Evolutionary conservation across 2,113 vertebrate genomes (phyloP).

Genomic region (Cepphus grylle): DNA sequence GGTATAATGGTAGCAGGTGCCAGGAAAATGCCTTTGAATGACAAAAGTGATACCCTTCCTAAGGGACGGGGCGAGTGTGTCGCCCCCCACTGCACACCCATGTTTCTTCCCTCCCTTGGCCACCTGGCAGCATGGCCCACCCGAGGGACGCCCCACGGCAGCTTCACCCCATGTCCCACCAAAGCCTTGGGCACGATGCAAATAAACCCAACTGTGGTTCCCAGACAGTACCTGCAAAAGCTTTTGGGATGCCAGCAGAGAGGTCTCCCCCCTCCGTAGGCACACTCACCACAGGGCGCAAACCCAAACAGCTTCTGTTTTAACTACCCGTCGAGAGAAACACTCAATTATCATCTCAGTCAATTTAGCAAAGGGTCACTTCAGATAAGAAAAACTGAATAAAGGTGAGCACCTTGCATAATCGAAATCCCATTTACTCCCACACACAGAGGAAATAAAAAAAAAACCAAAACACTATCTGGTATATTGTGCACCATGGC

Average conservation of each 20-base stretch:
- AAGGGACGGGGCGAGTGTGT: background rate
- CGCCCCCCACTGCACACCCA: background rate
- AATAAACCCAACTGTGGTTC: fast-evolving
- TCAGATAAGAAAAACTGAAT: background rate
- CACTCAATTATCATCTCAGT: background rate
- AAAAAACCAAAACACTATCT: background rate
- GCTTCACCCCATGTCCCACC: background rate
- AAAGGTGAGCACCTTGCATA: background rate
- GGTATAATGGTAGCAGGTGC: fast-evolving
- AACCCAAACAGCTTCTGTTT: background rate
- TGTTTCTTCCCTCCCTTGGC: background rate
- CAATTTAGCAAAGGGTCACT: background rate
- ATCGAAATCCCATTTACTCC: background rate
- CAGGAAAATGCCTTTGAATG: background rate
- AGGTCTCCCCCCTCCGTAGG: background rate
- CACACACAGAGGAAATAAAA: background rate
- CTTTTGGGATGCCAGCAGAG: background rate
- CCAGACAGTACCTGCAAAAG: background rate
- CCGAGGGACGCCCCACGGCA: background rate
- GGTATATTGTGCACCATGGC: background rate
- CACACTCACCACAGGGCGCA: background rate
- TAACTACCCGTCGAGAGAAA: background rate
- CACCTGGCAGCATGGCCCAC: background rate
- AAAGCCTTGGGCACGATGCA: background rate
- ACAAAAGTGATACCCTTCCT: background rate